Percentiles rank a stretch among this genome's conserved stretches.
These are phyloP conservation scores for Struthidea cinerea DNA, from an alignment of 2,113 vertebrate genomes.

Conservation along the genomic window DNA sequence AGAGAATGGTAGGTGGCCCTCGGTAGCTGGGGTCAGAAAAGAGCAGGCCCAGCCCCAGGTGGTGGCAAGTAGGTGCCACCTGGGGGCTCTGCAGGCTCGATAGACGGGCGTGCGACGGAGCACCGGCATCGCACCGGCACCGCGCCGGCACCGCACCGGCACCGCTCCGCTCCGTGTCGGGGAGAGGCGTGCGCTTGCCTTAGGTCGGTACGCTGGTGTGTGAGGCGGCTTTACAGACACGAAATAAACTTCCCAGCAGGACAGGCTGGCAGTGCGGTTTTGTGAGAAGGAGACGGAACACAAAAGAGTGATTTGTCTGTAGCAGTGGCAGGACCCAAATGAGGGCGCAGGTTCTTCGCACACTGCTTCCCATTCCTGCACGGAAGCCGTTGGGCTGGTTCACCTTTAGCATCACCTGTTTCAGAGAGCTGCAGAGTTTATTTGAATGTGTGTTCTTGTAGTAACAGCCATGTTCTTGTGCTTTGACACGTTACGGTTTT, in stretches of 20 bases:
- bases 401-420: background rate
- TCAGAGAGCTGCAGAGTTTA: background rate
- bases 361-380: too few relatives aligned
- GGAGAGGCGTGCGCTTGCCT: background rate
- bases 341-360: background rate
- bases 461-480: background rate
- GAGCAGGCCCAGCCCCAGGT: background rate
- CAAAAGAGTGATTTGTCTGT: background rate
- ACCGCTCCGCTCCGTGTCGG: background rate
- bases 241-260: background rate
- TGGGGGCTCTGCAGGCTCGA: slow-evolving; percentile 49
- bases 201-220: background rate
- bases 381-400: background rate
- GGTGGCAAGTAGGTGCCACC: slow-evolving; percentile 28
- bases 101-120: background rate
- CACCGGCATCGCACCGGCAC: background rate
- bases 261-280: background rate
- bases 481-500: background rate
- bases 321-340: background rate
- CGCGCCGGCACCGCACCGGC: background rate
- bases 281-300: background rate
- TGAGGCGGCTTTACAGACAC: rapidly evolving
- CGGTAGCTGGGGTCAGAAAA: background rate
- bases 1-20: background rate
- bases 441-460: background rate